Evolutionary conservation across 92 coral and sea anemone species (phyloP).

Genomic region (Actinernus sp.): DNA sequence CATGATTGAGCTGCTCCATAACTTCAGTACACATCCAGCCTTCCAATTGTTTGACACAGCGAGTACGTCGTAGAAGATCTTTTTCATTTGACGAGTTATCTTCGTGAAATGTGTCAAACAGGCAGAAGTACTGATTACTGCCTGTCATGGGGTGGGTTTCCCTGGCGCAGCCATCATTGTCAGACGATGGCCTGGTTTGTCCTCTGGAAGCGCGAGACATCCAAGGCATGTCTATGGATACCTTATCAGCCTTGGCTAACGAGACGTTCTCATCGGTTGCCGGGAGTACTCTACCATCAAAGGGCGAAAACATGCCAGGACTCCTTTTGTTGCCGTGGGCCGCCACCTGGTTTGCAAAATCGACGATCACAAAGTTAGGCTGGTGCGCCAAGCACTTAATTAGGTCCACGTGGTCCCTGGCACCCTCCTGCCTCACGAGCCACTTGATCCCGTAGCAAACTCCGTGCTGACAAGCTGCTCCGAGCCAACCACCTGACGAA

Average conservation of each 20-base stretch:
- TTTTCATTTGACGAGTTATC: constrained; percentile 19
- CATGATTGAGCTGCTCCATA: constrained; percentile 29
- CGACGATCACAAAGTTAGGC: constrained; percentile 28
- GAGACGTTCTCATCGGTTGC: constrained; percentile 13
- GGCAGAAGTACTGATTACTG: constrained; percentile 6
- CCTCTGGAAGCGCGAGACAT: constrained; percentile 1
- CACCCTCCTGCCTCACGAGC: too few species aligned
- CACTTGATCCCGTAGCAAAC: constrained; percentile 43
- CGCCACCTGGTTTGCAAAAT: constrained; percentile 36
- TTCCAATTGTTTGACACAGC: too few species aligned
- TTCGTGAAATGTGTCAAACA: constrained; percentile 44
- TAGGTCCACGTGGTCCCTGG: too few species aligned
- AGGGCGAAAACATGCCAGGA: constrained; percentile 28
- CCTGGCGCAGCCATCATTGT: neutral
- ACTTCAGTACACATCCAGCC: constrained; percentile 23
- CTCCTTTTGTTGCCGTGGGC: constrained; percentile 33
- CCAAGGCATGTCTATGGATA: constrained; percentile 35
- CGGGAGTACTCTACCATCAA: constrained; percentile 35
- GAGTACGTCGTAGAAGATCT: constrained; percentile 33
- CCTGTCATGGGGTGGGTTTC: constrained; percentile 10
- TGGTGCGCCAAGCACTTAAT: constrained; percentile 20
- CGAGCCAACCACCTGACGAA: constrained; percentile 52
- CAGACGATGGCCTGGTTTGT: neutral
- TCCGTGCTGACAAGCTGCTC: constrained; percentile 43
- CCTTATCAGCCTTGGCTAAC: constrained; percentile 4